phyloP scores from a whole-genome alignment of 2,797 vertebrate species.

The Enoplosus armatus region DNA sequence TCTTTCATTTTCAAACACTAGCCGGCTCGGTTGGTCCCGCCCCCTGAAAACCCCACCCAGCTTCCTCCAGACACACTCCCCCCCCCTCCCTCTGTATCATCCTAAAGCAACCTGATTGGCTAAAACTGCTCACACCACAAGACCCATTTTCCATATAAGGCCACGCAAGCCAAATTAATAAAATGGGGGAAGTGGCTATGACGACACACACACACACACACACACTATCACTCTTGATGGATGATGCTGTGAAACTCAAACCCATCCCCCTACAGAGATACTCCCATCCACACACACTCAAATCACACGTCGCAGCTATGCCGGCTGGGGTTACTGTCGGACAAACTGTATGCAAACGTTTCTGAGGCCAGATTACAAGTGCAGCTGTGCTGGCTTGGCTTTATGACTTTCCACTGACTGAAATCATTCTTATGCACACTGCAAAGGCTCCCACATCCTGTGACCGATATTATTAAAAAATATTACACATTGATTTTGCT shows the following conservation, averaged over 20 bases:
- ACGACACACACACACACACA: no score
- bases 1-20: constrained; percentile 85
- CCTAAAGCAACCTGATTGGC: constrained; percentile 76
- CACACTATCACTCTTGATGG: background rate
- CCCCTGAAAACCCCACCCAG: constrained; percentile 72
- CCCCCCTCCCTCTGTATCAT: background rate
- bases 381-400: constrained; percentile 58
- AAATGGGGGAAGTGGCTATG: constrained; percentile 26
- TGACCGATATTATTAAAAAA: constrained; percentile 34
- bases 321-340: constrained; percentile 79
- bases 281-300: background rate
- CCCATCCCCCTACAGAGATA: constrained; percentile 40
- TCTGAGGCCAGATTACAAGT: constrained; percentile 25
- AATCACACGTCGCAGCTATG: constrained; percentile 47
- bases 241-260: constrained; percentile 34
- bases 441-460: constrained; percentile 28
- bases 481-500: background rate
- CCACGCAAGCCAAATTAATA: constrained; percentile 58
- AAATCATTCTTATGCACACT: constrained; percentile 6
- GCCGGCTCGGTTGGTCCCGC: constrained; percentile 68
- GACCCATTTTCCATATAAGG: constrained; percentile 76
- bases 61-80: constrained; percentile 37
- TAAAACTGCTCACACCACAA: constrained; percentile 85
- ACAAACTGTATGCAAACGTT: constrained; percentile 39
- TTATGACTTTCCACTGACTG: constrained; percentile 22